Conservation (phyloP, 2,888 invertebrate genomes). For the Macrophya annulata region DNA sequence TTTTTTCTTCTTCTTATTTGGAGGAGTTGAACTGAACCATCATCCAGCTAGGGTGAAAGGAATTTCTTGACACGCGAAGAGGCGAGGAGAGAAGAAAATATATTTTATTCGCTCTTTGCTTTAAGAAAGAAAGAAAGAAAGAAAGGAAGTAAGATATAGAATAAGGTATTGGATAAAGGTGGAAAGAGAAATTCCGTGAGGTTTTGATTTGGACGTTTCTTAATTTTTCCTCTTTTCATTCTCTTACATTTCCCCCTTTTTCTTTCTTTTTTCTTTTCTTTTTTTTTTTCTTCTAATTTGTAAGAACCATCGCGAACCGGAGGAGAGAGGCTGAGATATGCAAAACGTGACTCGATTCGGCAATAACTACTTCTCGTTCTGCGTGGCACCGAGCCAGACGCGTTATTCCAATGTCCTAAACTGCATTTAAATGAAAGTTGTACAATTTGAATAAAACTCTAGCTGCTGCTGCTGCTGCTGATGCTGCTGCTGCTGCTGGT, state of each 20-base stretch:
- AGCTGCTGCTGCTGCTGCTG: neutral
- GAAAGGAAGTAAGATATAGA: too few relatives aligned
- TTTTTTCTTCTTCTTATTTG: neutral
- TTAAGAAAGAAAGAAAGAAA: neutral
- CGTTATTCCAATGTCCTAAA: conserved; percentile 64
- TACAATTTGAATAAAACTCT: conserved; percentile 49
- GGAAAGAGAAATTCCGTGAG: neutral
- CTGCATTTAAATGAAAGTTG: conserved; percentile 63
- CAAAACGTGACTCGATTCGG: conserved; percentile 66
- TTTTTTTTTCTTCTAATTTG: neutral
- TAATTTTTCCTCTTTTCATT: neutral
- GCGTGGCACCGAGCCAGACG: conserved; percentile 63
- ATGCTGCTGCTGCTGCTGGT: neutral
- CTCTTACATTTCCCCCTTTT: neutral
- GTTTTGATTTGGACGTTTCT: conserved; percentile 11
- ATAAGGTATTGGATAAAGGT: neutral
- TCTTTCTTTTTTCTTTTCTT: neutral
- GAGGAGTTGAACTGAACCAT: neutral
- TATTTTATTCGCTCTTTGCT: neutral
- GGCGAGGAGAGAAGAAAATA: neutral
- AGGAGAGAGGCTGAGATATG: conserved; percentile 56
- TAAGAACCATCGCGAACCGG: neutral
- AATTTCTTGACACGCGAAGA: neutral
- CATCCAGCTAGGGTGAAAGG: neutral
- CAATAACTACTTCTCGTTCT: conserved; percentile 62